phyloP scores from a whole-genome alignment of 2,113 vertebrate species.

The Tiliqua scincoides region DNA sequence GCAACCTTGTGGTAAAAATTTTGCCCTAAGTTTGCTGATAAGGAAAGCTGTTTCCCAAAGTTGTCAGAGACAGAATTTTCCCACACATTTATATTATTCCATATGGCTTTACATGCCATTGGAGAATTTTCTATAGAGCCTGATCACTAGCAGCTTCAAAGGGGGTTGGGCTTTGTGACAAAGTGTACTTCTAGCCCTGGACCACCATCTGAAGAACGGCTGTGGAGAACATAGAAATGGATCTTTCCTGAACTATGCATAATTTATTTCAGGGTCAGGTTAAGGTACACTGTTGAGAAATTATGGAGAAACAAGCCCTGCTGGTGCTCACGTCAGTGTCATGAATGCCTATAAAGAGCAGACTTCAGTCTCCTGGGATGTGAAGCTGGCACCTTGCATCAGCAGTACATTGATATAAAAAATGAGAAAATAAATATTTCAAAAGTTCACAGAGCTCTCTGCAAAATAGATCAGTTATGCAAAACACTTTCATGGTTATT shows the following conservation, averaged over 20 bases:
- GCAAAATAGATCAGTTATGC: fast-evolving
- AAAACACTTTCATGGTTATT: not conserved
- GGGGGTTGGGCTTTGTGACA: not conserved
- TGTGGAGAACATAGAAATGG: not conserved
- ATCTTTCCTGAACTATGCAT: not conserved
- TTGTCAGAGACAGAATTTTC: not conserved
- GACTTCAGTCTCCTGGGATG: not conserved
- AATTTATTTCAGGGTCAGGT: not conserved
- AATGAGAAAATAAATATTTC: fast-evolving
- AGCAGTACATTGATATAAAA: not conserved
- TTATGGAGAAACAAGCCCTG: not conserved
- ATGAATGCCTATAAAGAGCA: not conserved
- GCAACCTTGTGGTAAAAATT: not conserved
- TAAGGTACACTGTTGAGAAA: not conserved
- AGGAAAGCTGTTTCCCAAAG: not conserved
- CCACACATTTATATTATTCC: not conserved
- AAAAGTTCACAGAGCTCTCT: not conserved
- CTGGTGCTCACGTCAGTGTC: not conserved
- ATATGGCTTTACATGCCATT: not conserved
- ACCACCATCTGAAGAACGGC: not conserved
- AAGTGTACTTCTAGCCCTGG: not conserved
- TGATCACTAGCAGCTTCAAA: not conserved
- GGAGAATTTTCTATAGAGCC: not conserved
- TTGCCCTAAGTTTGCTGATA: not conserved
- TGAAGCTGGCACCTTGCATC: fast-evolving